These are phyloP conservation scores for Patella caerulea DNA, from an alignment of 2,888 invertebrate species.

Conservation along the genomic window DNA sequence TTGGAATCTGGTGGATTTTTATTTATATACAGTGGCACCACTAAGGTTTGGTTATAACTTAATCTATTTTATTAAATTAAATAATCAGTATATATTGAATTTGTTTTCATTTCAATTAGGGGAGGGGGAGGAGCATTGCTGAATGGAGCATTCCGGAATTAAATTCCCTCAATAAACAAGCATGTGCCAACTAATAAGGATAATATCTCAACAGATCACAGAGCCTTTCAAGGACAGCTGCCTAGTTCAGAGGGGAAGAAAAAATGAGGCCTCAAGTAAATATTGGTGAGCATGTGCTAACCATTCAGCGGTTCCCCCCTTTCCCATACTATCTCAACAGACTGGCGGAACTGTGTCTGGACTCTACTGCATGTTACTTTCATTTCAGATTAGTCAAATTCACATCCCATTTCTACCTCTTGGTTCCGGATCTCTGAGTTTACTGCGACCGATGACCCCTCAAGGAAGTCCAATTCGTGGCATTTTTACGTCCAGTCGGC, in stretches of 20 bases:
- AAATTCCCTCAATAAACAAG: background rate
- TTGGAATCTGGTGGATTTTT: conserved; percentile 86
- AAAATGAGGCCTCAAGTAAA: too few species aligned
- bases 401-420: conserved; percentile 72
- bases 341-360: background rate
- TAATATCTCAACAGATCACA: too few species aligned
- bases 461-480: conserved; percentile 53
- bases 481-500: conserved; percentile 77
- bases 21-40: conserved; percentile 86
- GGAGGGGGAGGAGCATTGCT: too few species aligned
- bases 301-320: too few species aligned
- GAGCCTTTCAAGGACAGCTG: too few species aligned
- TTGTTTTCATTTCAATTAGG: background rate
- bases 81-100: too few species aligned
- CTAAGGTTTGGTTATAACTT: conserved; percentile 74
- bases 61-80: too few species aligned
- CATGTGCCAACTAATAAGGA: background rate
- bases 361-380: conserved; percentile 16
- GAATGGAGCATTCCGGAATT: too few species aligned
- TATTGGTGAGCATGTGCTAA: too few species aligned
- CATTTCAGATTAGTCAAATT: conserved; percentile 79
- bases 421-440: conserved; percentile 52
- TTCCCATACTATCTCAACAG: too few species aligned
- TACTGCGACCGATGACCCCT: conserved; percentile 57
- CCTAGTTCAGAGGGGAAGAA: too few species aligned